Conservation (phyloP, 2,888 invertebrate genomes). For the Eugnorisma glareosa region DNA sequence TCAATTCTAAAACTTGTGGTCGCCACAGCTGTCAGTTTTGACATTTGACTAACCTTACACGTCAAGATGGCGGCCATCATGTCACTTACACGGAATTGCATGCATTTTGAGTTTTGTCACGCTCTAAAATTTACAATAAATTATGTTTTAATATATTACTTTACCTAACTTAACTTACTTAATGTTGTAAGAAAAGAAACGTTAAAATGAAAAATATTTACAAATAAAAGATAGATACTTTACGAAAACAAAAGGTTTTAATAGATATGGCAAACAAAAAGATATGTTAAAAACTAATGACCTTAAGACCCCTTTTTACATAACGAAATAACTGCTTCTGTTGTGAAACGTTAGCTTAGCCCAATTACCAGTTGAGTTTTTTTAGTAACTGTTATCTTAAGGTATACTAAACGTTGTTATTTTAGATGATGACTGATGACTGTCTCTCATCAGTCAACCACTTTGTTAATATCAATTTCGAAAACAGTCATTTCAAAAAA, state of each 20-base stretch:
- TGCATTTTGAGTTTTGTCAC: conserved; percentile 88
- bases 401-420: neutral
- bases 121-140: conserved; percentile 86
- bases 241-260: conserved; percentile 30
- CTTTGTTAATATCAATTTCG: conserved; percentile 3
- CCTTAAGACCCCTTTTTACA: neutral
- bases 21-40: conserved; percentile 76
- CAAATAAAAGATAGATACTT: conserved; percentile 46
- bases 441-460: conserved; percentile 7
- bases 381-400: conserved; percentile 16
- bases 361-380: conserved; percentile 18
- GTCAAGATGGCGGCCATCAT: conserved; percentile 84
- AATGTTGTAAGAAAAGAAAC: conserved; percentile 40
- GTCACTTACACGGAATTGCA: conserved; percentile 86
- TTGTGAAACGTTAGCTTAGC: neutral
- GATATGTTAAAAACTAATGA: conserved; percentile 14
- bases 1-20: conserved; percentile 62
- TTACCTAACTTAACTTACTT: conserved; percentile 44
- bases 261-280: conserved; percentile 47
- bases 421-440: neutral
- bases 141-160: conserved; percentile 52
- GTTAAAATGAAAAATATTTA: conserved; percentile 49
- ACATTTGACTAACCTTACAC: conserved; percentile 86
- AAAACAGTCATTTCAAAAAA: neutral
- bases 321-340: neutral